A percentile compares a stretch with the other conserved stretches of the same genome.
These are phyloP conservation scores for Brevimyrus niger DNA, from an alignment of 2,113 vertebrate species.

Conservation along the genomic window DNA sequence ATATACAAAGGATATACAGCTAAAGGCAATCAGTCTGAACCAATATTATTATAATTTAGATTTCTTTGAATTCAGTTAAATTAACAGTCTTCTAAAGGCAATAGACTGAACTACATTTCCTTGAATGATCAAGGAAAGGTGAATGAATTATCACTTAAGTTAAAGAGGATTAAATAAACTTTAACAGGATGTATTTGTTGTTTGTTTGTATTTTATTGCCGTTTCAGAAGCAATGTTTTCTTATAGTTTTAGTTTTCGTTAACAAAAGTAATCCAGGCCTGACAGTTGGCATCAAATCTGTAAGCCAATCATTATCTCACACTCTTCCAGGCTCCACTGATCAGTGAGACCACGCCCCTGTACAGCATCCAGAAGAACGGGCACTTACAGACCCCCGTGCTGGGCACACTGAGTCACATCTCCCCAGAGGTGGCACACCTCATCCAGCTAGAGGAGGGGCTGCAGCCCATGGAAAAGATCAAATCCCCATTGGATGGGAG, in stretches of 20 bases:
- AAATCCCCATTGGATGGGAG: slow-evolving; percentile 50
- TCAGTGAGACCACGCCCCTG: slow-evolving; percentile 82
- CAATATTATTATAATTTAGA: neutral
- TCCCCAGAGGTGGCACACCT: slow-evolving; percentile 67
- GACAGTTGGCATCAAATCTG: neutral
- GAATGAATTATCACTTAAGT: neutral
- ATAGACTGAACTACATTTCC: neutral
- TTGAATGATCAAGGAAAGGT: neutral
- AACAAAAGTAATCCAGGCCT: neutral
- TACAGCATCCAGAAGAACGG: slow-evolving; percentile 88
- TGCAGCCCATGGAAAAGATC: slow-evolving; percentile 60
- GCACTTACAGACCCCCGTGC: slow-evolving; percentile 57
- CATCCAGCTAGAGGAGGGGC: slow-evolving; percentile 72
- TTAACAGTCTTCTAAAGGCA: neutral
- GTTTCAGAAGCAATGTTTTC: neutral
- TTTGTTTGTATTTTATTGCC: neutral
- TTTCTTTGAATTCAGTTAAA: neutral
- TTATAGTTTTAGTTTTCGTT: neutral
- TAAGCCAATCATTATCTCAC: slow-evolving; percentile 29
- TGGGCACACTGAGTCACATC: slow-evolving; percentile 59
- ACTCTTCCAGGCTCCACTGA: slow-evolving; percentile 67
- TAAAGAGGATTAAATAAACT: neutral
- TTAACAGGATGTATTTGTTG: neutral
- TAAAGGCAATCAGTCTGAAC: neutral
- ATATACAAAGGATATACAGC: neutral